These are phyloP conservation scores for Tetragonula clypearis DNA, from an alignment of 1,140 invertebrate genomes.

Conservation along the genomic window DNA sequence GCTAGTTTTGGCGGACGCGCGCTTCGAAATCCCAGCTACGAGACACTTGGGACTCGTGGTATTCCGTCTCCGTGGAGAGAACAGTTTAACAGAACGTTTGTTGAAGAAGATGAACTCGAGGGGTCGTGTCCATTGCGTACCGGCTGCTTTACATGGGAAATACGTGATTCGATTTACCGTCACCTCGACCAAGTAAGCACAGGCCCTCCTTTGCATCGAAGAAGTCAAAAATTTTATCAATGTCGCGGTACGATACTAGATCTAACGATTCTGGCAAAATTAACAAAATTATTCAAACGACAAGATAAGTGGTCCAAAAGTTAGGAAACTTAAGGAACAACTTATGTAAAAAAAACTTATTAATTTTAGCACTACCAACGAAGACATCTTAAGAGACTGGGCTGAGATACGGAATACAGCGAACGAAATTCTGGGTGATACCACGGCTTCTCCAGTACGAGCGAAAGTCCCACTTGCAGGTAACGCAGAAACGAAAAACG, in stretches of 20 bases:
- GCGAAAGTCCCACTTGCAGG: conserved; percentile 89
- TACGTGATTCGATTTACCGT: conserved; percentile 96
- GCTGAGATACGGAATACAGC: conserved; percentile 92
- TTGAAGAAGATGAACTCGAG: conserved; percentile 93
- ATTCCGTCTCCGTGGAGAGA: conserved; percentile 93
- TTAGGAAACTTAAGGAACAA: neutral
- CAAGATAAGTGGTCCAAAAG: neutral
- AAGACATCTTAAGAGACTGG: conserved; percentile 96
- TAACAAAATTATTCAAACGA: neutral
- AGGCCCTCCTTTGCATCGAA: neutral
- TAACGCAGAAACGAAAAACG: conserved; percentile 73
- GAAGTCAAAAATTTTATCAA: too few relatives aligned
- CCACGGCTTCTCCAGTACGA: conserved; percentile 80
- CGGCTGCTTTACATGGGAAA: conserved; percentile 93
- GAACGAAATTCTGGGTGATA: conserved; percentile 85
- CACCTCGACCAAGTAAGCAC: conserved; percentile 88
- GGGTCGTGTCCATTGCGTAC: conserved; percentile 94
- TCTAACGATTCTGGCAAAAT: too few relatives aligned
- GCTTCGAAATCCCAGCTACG: conserved; percentile 95
- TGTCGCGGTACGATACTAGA: too few relatives aligned
- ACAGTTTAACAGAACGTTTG: conserved; percentile 92
- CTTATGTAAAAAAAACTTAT: too few relatives aligned
- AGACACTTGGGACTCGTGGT: conserved; percentile 96
- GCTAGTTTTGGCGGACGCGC: conserved; percentile 88
- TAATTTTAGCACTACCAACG: conserved; percentile 88